Evolutionary conservation across 1,140 invertebrate species (phyloP), one percentile per base, ranked within the genome.

Genomic region (Batillaria attramentaria): DNA sequence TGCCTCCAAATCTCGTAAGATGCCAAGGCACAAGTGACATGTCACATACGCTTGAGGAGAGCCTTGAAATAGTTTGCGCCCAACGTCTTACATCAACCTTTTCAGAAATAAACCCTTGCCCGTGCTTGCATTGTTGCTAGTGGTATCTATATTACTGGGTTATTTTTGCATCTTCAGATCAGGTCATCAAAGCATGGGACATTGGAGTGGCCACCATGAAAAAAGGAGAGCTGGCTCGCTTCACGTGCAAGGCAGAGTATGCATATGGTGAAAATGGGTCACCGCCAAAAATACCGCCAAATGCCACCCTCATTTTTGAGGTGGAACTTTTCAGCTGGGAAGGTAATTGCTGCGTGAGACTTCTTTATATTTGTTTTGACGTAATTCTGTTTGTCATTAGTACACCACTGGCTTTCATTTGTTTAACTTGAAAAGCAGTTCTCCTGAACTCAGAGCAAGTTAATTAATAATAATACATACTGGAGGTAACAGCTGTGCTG

Each of bases 151-250:
- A n/a, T n/a, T n/a, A n/a, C n/a, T n/a, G n/a, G n/a, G n/a, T n/a
- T 43, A 39, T 68, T 78, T 65, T 74, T 60, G 28, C 28, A 68
- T 70, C 46, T 84, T 42, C 76, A 95, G 95, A 93, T 3, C 90
- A 90, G 84, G 96, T 98, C 0, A 98, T 99, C 78, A 97, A 97
- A 93, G 97, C 94, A 91, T 99, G 98, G 95, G 98, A 99, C 87
- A 93, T 97, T 82, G 98, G 97, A 72, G 94, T 99, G 8, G 94
- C 95, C 0, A 96, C 95, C 0, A 99, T 99, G 98, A 97, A 95
- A 91, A 95, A 95, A 85, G 96, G 96, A 0, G 98, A 99, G 91
- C 90, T 95, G 42, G 94, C 95, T 57, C 91, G 94, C 42, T 90
- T 99, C n/a, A 96, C 94, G 1, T 98, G 97, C 92, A 94, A 94